A percentile compares a stretch with the other conserved stretches of the same genome.
These are phyloP conservation scores for Entomyzon cyanotis DNA, from an alignment of 2,113 vertebrate genomes.

Conservation along the genomic window DNA sequence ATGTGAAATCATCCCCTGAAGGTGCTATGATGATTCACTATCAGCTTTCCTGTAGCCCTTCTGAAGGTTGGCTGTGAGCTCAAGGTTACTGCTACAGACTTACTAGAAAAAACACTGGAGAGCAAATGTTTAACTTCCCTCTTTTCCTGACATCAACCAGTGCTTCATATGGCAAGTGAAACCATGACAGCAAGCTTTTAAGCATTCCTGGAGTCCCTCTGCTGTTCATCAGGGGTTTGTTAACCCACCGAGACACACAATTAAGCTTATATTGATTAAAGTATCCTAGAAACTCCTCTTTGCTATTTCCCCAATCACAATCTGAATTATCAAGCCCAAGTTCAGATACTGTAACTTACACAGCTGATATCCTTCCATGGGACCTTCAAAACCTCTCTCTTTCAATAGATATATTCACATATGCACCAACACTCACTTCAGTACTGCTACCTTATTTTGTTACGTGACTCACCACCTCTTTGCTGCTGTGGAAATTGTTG, in stretches of 20 bases:
- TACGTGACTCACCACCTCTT: not conserved
- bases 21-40: rapidly evolving
- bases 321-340: not conserved
- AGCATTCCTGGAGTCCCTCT: not conserved
- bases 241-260: not conserved
- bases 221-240: not conserved
- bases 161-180: not conserved
- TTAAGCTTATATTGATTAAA: not conserved
- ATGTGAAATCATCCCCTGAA: not conserved
- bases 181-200: not conserved
- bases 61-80: not conserved
- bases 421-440: not conserved
- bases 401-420: not conserved
- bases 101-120: not conserved
- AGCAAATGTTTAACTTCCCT: not conserved
- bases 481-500: not conserved
- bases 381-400: not conserved
- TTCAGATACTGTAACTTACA: not conserved
- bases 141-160: not conserved
- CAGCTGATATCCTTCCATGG: not conserved
- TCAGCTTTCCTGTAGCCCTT: not conserved
- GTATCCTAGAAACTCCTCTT: not conserved
- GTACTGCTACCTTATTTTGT: not conserved
- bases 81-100: not conserved
- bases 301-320: not conserved